Evolutionary conservation across 1,140 invertebrate species (phyloP).

Genomic region (Drosophila rufa): DNA sequence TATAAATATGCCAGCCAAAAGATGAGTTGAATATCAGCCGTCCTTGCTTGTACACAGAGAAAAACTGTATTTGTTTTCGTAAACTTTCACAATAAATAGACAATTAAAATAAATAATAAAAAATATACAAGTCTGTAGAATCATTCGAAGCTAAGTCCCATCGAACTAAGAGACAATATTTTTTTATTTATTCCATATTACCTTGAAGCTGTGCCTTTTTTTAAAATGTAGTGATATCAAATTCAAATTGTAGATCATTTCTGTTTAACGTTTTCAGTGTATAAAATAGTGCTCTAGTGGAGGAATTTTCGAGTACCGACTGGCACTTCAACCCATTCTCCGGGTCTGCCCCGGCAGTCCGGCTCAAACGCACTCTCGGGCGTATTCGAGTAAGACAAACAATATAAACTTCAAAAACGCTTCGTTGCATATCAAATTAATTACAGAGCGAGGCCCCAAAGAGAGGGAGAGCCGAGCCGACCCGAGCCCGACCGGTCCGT

Average conservation of each 20-base stretch:
- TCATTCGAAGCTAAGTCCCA: too few relatives aligned
- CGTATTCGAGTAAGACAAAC: slow-evolving; percentile 73
- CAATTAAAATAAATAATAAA: too few relatives aligned
- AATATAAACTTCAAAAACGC: slow-evolving; percentile 83
- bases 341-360: slow-evolving; percentile 49
- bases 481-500: slow-evolving; percentile 27
- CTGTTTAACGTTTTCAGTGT: slow-evolving; percentile 15
- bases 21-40: slow-evolving; percentile 39
- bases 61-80: not conserved
- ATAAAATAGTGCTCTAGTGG: slow-evolving; percentile 11
- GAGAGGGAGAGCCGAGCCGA: slow-evolving; percentile 37
- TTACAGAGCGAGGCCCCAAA: slow-evolving; percentile 68
- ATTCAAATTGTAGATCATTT: not conserved
- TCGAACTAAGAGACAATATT: too few relatives aligned
- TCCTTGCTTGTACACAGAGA: not conserved
- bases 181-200: too few relatives aligned
- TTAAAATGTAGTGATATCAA: not conserved
- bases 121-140: too few relatives aligned
- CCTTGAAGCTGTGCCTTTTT: too few relatives aligned
- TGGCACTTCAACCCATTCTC: slow-evolving; percentile 57
- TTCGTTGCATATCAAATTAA: slow-evolving; percentile 84
- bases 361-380: slow-evolving; percentile 15
- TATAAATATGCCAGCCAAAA: slow-evolving; percentile 62
- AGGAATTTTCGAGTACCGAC: slow-evolving; percentile 52
- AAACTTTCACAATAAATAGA: too few relatives aligned